Evolutionary conservation across 2,113 vertebrate genomes (phyloP).

Genomic region (Neopipo cinnamomea): DNA sequence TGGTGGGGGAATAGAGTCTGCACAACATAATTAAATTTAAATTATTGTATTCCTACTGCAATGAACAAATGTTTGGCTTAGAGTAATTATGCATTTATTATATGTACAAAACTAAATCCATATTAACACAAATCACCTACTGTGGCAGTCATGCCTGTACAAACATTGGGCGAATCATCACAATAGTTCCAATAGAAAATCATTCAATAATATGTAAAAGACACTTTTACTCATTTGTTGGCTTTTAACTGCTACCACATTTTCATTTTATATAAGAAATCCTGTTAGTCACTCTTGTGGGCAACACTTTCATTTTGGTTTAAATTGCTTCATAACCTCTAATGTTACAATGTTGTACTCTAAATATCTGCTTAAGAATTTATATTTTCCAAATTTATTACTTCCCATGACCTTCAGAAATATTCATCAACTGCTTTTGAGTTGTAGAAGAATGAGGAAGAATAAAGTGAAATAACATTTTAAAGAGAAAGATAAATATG

Average conservation of each 20-base stretch:
- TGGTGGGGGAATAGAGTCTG: not conserved
- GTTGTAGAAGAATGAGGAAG: not conserved
- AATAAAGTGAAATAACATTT: not conserved
- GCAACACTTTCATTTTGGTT: not conserved
- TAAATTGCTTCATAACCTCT: not conserved
- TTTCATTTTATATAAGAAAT: not conserved
- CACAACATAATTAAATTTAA: not conserved
- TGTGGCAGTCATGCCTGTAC: not conserved
- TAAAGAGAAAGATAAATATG: not conserved
- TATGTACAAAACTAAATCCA: not conserved
- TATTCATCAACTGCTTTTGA: not conserved
- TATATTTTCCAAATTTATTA: not conserved
- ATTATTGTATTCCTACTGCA: not conserved
- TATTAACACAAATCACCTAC: not conserved
- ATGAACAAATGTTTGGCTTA: slow-evolving; percentile 22
- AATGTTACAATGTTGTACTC: not conserved
- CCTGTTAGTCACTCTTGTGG: not conserved
- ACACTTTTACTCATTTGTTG: not conserved
- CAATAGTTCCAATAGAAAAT: not conserved
- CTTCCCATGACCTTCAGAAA: not conserved
- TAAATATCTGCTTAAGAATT: not conserved
- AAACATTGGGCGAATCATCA: not conserved
- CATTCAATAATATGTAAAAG: not conserved
- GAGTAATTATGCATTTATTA: slow-evolving; percentile 28
- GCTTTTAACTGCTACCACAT: not conserved